phyloP scores from a whole-genome alignment of 2,113 vertebrate species.

The Semnornis frantzii region DNA sequence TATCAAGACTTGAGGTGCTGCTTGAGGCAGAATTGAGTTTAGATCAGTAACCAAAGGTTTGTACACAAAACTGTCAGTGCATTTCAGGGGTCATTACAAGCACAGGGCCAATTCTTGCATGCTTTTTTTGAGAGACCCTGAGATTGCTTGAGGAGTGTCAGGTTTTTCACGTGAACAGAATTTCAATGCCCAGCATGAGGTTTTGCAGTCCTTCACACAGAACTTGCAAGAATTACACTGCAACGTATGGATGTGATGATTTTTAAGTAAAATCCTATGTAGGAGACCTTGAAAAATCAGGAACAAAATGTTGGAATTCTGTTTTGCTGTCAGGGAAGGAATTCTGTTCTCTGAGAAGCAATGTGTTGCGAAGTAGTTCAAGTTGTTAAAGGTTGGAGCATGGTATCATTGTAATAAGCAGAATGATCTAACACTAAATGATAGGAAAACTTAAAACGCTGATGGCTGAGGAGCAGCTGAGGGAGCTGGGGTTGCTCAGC shows the following conservation, averaged over 20 bases:
- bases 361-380: not conserved
- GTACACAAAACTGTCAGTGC: not conserved
- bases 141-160: not conserved
- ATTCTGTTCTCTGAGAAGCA: not conserved
- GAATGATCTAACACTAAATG: not conserved
- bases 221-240: not conserved
- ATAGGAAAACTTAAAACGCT: not conserved
- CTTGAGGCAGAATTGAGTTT: not conserved
- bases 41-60: not conserved
- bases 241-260: not conserved
- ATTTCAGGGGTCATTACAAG: not conserved
- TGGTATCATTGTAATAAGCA: not conserved
- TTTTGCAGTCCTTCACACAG: rapidly evolving
- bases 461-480: not conserved
- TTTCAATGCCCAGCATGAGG: not conserved
- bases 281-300: not conserved
- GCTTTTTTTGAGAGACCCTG: not conserved
- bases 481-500: too few species aligned
- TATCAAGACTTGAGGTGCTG: not conserved
- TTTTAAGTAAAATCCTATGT: not conserved
- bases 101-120: not conserved
- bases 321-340: not conserved
- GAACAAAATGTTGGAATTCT: not conserved
- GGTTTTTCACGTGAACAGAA: not conserved
- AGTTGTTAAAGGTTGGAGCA: not conserved